Conservation (phyloP, 1,140 invertebrate genomes). For the Amphibalanus amphitrite region DNA sequence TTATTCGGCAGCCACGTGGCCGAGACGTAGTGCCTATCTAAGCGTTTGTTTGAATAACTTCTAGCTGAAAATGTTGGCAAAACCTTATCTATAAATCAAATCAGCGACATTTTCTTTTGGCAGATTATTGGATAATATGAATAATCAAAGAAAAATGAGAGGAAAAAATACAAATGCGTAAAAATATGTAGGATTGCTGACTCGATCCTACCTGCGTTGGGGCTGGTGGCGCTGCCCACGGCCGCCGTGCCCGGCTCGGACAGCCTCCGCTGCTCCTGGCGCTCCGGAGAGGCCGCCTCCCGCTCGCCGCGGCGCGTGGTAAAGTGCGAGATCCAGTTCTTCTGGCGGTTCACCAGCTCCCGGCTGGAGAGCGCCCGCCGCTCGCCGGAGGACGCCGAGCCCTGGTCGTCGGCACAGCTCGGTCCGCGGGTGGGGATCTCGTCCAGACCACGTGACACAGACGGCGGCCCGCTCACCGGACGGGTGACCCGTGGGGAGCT, state of each 20-base stretch:
- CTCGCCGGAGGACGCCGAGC: not conserved
- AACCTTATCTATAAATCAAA: too few relatives aligned
- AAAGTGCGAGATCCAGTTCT: conserved; percentile 79
- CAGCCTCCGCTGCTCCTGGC: not conserved
- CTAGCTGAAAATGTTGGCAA: too few relatives aligned
- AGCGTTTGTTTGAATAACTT: too few relatives aligned
- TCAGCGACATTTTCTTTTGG: too few relatives aligned
- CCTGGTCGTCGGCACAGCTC: not conserved
- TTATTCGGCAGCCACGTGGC: too few relatives aligned
- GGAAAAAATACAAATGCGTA: too few relatives aligned
- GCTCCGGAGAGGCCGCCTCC: not conserved
- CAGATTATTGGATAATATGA: too few relatives aligned
- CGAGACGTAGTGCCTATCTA: too few relatives aligned
- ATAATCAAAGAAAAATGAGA: too few relatives aligned
- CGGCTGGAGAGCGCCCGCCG: conserved; percentile 44
- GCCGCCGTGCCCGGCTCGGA: not conserved
- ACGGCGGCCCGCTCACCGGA: not conserved
- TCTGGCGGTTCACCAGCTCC: conserved; percentile 71
- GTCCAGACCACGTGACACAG: not conserved
- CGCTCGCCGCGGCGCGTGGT: conserved; percentile 4
- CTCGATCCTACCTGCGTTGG: not conserved
- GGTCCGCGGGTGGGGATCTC: not conserved
- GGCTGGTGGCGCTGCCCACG: too few relatives aligned
- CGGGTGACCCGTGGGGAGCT: not conserved
- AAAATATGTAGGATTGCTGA: too few relatives aligned